Conservation (phyloP, 2,888 invertebrate genomes). For the Yponomeuta plumbellus region DNA sequence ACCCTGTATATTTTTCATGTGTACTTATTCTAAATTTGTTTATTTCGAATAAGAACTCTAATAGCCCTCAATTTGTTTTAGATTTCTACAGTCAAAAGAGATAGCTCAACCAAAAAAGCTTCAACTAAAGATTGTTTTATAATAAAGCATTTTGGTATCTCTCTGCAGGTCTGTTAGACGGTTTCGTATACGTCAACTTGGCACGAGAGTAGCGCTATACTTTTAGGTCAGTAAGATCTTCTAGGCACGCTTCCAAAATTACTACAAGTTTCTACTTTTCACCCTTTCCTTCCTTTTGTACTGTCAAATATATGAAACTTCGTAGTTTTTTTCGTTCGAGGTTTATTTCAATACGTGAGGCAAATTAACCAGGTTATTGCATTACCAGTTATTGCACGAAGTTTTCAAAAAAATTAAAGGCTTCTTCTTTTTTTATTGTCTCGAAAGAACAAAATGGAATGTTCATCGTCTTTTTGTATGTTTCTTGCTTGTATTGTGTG, state of each 20-base stretch:
- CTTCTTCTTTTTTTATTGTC: too few relatives aligned
- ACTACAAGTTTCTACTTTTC: slow-evolving; percentile 31
- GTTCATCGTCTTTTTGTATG: not conserved
- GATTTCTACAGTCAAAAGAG: too few relatives aligned
- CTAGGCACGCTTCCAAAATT: slow-evolving; percentile 51
- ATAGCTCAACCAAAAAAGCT: too few relatives aligned
- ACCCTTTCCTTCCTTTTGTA: slow-evolving; percentile 18
- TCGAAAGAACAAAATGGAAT: too few relatives aligned
- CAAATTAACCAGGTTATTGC: too few relatives aligned
- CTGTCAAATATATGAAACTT: not conserved
- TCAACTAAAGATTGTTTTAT: not conserved
- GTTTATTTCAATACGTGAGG: not conserved
- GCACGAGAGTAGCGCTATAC: slow-evolving; percentile 43
- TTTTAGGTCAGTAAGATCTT: slow-evolving; percentile 70
- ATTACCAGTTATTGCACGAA: too few relatives aligned
- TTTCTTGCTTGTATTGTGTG: not conserved
- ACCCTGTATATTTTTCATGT: too few relatives aligned
- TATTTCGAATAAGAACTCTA: too few relatives aligned
- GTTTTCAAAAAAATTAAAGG: too few relatives aligned
- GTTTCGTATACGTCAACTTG: slow-evolving; percentile 66
- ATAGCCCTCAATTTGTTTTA: too few relatives aligned
- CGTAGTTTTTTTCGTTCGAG: not conserved
- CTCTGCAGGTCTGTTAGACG: slow-evolving; percentile 61
- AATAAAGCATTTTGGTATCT: not conserved
- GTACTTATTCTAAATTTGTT: too few relatives aligned